Evolutionary conservation across 2,888 invertebrate genomes (phyloP), one percentile per base, ranked within the genome.

Genomic region (Corythucha ciliata): DNA sequence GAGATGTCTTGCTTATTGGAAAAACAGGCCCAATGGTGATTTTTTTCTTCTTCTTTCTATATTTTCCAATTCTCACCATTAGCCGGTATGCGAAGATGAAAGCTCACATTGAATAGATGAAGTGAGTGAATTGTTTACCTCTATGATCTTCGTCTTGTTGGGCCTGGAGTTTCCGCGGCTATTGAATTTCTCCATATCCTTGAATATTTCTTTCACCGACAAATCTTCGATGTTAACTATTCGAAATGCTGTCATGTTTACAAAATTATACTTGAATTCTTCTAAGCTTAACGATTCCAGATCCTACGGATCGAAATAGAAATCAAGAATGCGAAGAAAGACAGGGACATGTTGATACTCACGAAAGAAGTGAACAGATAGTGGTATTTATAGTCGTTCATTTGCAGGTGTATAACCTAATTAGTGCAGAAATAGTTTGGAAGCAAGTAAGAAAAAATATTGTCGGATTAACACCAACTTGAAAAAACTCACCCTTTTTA

Each of bases 351-450:
- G 21, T 18, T 21, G 6, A 34, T 63, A 71, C 72, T 72, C 66
- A 74, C 74, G 65, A 81, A 77, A 44, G 81, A 80, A 21, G 84
- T 84, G 63, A 87, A 83, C 55, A 86, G 73, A 68, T 84, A 88
- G 67, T 88, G 86, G 65, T 84, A 86, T 66, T 83, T 83, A 69
- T 83, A 84, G 65, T 85, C 84, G 66, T 84, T 83, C 86, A 87
- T 86, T 70, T 84, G 82, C 14, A 86, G 73, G 65, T 83, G 80
- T 51, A 85, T 69, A 56, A 85, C 83, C 85, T 86, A 72, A 14
- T 37, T n/a, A n/a, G 27, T 4, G 6, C 22, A 42, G 7, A 26
- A 26, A n/a, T 14, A 14, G 8, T 21, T 8, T 10, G 16, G 24
- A 36, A 36, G 8, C 12, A 14, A 8, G 14, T 16, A 14, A 12